Conservation (phyloP, 2,797 vertebrate genomes). For the Phoebastria nigripes region DNA sequence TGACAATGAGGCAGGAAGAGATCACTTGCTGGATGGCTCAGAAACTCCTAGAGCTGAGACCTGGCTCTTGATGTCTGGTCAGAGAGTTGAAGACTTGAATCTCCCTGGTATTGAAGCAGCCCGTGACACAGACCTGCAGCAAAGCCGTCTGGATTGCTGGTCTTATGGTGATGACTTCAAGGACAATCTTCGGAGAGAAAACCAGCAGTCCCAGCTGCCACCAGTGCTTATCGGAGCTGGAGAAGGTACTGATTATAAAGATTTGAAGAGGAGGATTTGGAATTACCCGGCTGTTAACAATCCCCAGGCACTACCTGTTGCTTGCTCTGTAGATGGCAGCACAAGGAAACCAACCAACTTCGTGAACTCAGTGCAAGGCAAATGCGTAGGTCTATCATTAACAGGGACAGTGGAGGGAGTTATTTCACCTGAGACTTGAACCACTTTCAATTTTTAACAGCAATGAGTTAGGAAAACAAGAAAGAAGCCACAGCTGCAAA, state of each 20-base stretch:
- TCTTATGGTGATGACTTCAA: neutral
- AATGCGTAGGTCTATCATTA: neutral
- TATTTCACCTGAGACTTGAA: constrained; percentile 10
- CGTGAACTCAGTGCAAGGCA: neutral
- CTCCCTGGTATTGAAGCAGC: neutral
- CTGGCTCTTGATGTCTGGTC: neutral
- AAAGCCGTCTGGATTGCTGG: neutral
- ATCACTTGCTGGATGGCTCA: neutral
- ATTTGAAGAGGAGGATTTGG: neutral
- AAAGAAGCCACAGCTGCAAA: neutral
- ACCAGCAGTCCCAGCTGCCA: neutral
- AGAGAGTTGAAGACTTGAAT: neutral
- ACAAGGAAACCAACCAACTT: constrained; percentile 33
- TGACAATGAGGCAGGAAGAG: neutral
- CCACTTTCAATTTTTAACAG: constrained; percentile 44
- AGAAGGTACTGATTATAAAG: neutral
- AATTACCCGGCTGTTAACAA: neutral
- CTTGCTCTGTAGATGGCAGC: constrained; percentile 66
- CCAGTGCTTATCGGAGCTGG: neutral
- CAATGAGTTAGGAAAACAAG: constrained; percentile 19
- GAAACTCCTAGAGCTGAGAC: neutral
- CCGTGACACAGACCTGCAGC: neutral
- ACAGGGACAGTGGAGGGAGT: neutral
- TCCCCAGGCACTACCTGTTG: neutral
- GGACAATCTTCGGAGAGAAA: neutral